Conservation (phyloP, 2,888 invertebrate genomes). For the Tachina grossa region DNA sequence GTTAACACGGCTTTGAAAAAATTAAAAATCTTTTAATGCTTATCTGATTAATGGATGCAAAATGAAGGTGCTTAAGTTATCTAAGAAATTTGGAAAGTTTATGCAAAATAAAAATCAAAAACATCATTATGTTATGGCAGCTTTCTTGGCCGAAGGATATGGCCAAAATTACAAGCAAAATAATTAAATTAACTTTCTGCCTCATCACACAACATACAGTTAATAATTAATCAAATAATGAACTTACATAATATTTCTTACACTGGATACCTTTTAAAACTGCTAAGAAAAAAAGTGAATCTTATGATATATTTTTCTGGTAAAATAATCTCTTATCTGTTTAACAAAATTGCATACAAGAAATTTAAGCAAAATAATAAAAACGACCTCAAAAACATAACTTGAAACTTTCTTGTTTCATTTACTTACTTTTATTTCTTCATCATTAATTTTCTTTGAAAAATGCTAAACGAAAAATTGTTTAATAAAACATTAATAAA, state of each 20-base stretch:
- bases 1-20: neutral
- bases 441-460: neutral
- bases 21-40: neutral
- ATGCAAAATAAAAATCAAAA: neutral
- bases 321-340: neutral
- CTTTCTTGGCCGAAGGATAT: neutral
- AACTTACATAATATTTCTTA: neutral
- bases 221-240: conserved; percentile 17
- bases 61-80: neutral
- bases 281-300: neutral
- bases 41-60: neutral
- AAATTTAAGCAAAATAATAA: conserved; percentile 13
- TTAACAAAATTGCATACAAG: neutral
- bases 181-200: conserved; percentile 4
- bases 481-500: conserved; percentile 20
- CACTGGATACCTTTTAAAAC: neutral
- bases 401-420: conserved; percentile 12
- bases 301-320: neutral
- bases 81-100: neutral
- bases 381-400: neutral
- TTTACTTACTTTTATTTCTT: neutral
- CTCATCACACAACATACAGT: neutral
- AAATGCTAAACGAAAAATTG: conserved; percentile 17
- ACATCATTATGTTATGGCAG: neutral
- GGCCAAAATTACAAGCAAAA: neutral